Conservation (phyloP, 2,797 vertebrate species). For the Salmo trutta region DNA sequence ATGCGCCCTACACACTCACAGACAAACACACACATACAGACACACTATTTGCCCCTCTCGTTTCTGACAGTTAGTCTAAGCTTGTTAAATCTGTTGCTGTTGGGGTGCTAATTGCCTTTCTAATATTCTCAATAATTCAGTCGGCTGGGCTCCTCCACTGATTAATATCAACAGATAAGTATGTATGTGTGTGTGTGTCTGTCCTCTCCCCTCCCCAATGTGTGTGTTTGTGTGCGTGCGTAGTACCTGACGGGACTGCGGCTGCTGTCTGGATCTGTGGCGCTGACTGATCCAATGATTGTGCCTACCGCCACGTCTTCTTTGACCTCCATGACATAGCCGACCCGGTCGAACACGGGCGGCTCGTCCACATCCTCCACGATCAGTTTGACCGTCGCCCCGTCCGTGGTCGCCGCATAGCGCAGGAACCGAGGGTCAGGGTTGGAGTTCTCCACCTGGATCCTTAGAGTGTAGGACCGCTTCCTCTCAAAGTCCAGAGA, state of each 20-base stretch:
- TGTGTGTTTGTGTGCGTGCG: neutral
- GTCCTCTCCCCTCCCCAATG: neutral
- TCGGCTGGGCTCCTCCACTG: constrained; percentile 47
- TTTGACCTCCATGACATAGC: constrained; percentile 87
- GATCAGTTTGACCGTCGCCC: constrained; percentile 82
- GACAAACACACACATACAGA: neutral
- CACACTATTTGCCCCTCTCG: constrained; percentile 5
- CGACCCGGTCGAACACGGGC: constrained; percentile 82
- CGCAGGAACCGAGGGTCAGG: constrained; percentile 82
- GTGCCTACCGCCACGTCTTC: constrained; percentile 83
- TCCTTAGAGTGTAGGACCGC: constrained; percentile 82
- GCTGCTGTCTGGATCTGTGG: constrained; percentile 85
- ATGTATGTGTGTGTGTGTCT: neutral
- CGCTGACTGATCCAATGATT: constrained; percentile 82
- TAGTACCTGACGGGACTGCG: constrained; percentile 87
- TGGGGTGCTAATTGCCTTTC: constrained; percentile 70
- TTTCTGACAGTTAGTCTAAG: constrained; percentile 47
- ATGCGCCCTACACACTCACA: constrained; percentile 21
- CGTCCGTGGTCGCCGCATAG: constrained; percentile 84
- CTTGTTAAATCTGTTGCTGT: constrained; percentile 58
- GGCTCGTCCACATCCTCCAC: constrained; percentile 94
- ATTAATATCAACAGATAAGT: constrained; percentile 50
- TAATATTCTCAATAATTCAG: constrained; percentile 72
- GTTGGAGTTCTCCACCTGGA: constrained; percentile 88
- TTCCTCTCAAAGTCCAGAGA: constrained; percentile 89